A percentile compares a stretch with the other conserved stretches of the same genome.
phyloP scores from a whole-genome alignment of 2,888 invertebrate species.

The Drosophila mimetica region DNA sequence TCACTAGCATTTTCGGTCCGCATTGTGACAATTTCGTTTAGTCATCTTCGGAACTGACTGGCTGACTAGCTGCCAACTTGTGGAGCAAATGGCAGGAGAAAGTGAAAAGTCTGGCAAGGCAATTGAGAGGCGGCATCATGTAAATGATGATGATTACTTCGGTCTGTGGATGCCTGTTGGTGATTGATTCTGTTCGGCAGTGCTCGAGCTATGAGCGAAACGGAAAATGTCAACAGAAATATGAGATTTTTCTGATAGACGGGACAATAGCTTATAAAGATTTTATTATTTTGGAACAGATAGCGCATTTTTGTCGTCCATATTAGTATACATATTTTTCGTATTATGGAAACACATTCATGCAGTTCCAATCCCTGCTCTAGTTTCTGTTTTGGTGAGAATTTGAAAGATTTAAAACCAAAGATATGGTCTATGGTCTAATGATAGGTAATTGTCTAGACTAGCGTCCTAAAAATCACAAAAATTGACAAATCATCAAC shows the following conservation, averaged over 20 bases:
- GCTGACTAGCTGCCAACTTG: conserved; percentile 44
- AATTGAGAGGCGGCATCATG: conserved; percentile 38
- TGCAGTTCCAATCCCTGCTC: too few species aligned
- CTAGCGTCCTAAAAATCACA: too few species aligned
- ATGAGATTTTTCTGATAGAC: not conserved
- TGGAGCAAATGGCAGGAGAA: conserved; percentile 10
- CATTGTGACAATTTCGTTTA: conserved; percentile 49
- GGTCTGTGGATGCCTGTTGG: conserved; percentile 15
- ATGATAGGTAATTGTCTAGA: too few species aligned
- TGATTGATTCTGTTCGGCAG: conserved; percentile 38
- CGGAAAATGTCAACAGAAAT: conserved; percentile 9
- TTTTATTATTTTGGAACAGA: too few species aligned
- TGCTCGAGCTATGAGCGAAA: not conserved
- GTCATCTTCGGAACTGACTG: conserved; percentile 37
- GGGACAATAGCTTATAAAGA: not conserved
- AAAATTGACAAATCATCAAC: too few species aligned
- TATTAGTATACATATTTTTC: too few species aligned
- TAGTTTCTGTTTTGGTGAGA: too few species aligned
- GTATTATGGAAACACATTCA: too few species aligned
- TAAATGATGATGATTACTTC: conserved; percentile 38
- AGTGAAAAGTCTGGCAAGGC: conserved; percentile 17
- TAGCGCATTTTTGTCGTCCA: too few species aligned
- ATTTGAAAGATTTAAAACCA: too few species aligned
- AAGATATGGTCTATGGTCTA: too few species aligned
- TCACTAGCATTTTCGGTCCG: conserved; percentile 11